A percentile compares a stretch with the other conserved stretches of the same genome.
Conservation (phyloP, 2,888 invertebrate species). For the Diplolepis rosae region DNA sequence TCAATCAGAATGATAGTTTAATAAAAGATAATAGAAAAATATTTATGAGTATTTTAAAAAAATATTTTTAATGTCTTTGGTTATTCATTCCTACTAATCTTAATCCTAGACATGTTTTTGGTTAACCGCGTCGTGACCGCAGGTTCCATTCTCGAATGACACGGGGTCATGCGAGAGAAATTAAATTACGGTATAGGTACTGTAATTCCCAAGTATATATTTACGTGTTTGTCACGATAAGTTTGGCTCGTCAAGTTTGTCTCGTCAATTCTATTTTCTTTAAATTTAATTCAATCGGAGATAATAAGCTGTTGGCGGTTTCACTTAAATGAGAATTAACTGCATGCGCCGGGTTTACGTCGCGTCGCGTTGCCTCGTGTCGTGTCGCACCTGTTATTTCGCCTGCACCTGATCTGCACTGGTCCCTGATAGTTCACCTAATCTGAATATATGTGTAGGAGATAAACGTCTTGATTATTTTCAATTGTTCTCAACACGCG, state of each 20-base stretch:
- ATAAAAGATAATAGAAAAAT: too few species aligned
- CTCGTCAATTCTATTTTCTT: background rate
- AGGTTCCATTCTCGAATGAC: background rate
- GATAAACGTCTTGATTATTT: background rate
- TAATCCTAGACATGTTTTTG: background rate
- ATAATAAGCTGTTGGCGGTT: background rate
- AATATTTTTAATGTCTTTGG: too few species aligned
- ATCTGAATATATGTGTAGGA: background rate
- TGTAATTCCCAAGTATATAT: background rate
- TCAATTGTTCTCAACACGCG: too few species aligned
- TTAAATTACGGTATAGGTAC: constrained; percentile 1
- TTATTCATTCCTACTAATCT: background rate
- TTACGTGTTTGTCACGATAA: background rate
- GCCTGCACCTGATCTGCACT: too few species aligned
- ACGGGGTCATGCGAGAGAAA: background rate
- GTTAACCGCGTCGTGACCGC: background rate
- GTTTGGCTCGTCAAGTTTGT: background rate
- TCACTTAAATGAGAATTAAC: background rate
- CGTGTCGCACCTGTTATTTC: too few species aligned
- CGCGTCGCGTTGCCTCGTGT: background rate
- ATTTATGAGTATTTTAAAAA: too few species aligned
- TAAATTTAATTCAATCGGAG: background rate
- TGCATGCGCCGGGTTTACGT: background rate
- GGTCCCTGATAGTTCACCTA: background rate
- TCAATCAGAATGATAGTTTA: too few species aligned